Evolutionary conservation across 2,113 vertebrate genomes (phyloP).

Genomic region (Brachyhypopomus occidentalis): DNA sequence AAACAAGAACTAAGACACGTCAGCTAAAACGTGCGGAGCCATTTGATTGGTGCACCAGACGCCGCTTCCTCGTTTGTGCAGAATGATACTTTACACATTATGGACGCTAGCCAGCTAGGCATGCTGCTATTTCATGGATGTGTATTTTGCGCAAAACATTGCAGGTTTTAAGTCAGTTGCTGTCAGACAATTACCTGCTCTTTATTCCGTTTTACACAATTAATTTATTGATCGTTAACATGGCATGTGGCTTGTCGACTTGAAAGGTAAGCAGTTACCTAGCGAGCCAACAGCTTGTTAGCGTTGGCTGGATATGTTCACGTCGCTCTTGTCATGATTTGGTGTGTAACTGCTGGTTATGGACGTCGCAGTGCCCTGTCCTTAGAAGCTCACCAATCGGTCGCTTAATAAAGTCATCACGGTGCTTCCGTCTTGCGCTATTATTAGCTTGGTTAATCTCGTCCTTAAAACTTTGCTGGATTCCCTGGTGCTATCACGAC

Average conservation of each 20-base stretch:
- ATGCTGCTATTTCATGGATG: not conserved
- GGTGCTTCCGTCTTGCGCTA: no score
- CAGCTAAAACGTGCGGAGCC: constrained; percentile 67
- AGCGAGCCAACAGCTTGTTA: no score
- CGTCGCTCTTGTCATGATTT: no score
- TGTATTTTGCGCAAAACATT: not conserved
- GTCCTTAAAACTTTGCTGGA: no score
- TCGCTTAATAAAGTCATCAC: no score
- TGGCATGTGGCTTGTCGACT: constrained; percentile 35
- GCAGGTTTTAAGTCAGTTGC: not conserved
- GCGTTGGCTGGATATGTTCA: no score
- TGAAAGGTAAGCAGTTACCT: constrained; percentile 37
- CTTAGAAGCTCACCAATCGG: no score
- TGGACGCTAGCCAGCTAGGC: not conserved
- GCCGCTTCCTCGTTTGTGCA: constrained; percentile 46
- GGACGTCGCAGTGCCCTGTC: no score
- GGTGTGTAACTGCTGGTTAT: no score
- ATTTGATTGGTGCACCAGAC: constrained; percentile 62
- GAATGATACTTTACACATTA: not conserved
- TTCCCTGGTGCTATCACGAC: no score
- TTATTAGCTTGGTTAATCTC: no score
- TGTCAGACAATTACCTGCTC: not conserved
- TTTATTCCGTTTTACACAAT: not conserved
- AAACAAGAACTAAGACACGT: constrained; percentile 69
- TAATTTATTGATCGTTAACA: not conserved